These are phyloP conservation scores for Agrochola lychnidis DNA, from an alignment of 2,888 invertebrate genomes.

Conservation along the genomic window DNA sequence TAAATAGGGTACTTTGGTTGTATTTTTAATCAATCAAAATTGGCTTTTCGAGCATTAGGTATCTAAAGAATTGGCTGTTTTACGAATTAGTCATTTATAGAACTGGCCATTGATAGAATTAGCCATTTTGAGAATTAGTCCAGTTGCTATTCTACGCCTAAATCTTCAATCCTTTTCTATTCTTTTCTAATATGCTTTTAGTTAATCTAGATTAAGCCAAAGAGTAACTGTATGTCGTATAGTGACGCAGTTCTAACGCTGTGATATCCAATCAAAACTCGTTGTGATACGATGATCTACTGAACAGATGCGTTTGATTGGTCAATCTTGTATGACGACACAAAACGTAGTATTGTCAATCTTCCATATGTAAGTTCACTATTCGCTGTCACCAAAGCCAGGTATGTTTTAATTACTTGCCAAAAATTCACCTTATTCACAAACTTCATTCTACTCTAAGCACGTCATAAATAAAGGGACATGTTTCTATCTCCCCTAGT, in stretches of 20 bases:
- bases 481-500: conserved; percentile 22
- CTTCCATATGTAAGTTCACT: neutral
- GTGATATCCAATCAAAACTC: neutral
- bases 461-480: conserved; percentile 18
- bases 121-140: no score
- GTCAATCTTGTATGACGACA: neutral
- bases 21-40: no score
- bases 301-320: neutral
- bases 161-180: no score
- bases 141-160: no score
- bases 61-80: no score
- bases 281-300: neutral
- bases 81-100: no score
- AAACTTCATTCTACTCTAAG: neutral
- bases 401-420: conserved; percentile 1
- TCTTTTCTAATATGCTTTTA: neutral
- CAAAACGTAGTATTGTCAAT: neutral
- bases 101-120: no score
- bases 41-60: no score
- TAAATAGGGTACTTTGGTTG: no score
- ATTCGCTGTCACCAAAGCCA: neutral
- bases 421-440: conserved; percentile 4
- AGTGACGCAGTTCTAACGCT: neutral
- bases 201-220: neutral
- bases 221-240: neutral